These are phyloP conservation scores for Chaetophractus vellerosus DNA, from an alignment of 2,797 vertebrate genomes.

Conservation along the genomic window DNA sequence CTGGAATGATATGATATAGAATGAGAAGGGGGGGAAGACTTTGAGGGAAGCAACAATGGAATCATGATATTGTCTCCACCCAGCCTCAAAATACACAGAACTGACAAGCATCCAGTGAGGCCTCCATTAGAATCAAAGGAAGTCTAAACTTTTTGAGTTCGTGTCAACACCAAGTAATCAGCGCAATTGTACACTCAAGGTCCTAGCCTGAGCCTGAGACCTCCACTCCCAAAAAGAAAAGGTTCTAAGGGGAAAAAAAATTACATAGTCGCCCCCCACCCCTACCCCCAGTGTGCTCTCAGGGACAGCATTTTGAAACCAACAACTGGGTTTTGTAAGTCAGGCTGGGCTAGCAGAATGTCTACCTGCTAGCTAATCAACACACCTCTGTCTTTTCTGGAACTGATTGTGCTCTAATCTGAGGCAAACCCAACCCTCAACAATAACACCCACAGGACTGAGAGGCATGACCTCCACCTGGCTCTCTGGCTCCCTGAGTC, in stretches of 20 bases:
- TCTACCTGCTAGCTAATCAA: slow-evolving; percentile 47
- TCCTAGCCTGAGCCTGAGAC: slow-evolving; percentile 52
- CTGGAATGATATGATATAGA: slow-evolving; percentile 75
- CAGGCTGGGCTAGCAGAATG: slow-evolving; percentile 4
- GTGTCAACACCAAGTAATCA: slow-evolving; percentile 66
- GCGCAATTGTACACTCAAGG: background rate
- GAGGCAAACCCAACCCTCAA: background rate
- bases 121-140: slow-evolving; percentile 81
- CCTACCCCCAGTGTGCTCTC: background rate
- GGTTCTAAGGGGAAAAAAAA: too few species aligned
- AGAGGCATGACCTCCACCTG: slow-evolving; percentile 42
- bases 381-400: slow-evolving; percentile 56
- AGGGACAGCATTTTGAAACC: background rate
- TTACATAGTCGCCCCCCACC: too few species aligned
- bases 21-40: background rate
- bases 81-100: slow-evolving; percentile 86
- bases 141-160: slow-evolving; percentile 82
- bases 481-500: slow-evolving; percentile 80
- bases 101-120: slow-evolving; percentile 86
- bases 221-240: background rate
- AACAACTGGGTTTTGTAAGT: slow-evolving; percentile 58
- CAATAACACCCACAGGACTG: slow-evolving; percentile 1
- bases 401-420: slow-evolving; percentile 48
- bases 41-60: slow-evolving; percentile 76
- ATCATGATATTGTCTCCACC: slow-evolving; percentile 85